phyloP scores from a whole-genome alignment of 2,797 vertebrate species.

The Hirundo rustica region DNA sequence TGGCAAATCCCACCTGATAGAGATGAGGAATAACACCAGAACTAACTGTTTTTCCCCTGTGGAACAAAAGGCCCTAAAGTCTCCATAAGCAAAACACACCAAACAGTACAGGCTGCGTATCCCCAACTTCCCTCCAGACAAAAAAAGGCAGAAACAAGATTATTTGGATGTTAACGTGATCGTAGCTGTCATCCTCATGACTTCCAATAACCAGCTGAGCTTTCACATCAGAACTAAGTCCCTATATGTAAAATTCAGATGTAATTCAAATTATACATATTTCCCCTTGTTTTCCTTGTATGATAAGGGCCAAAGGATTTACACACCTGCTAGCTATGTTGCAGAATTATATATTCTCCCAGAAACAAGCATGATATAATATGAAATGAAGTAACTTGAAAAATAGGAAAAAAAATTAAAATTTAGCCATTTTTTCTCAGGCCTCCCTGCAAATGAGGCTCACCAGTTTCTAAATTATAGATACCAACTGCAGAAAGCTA shows the following conservation, averaged over 20 bases:
- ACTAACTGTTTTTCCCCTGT: background rate
- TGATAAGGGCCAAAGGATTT: background rate
- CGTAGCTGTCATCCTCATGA: background rate
- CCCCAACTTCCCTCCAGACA: background rate
- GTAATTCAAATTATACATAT: background rate
- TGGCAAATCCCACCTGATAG: background rate
- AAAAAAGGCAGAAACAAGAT: background rate
- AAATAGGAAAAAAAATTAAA: background rate
- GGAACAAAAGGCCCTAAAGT: background rate
- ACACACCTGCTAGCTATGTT: background rate
- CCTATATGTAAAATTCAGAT: background rate
- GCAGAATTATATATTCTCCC: background rate
- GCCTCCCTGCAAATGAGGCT: background rate
- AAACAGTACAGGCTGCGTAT: background rate
- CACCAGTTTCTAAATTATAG: background rate
- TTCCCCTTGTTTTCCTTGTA: background rate
- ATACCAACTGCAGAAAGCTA: background rate
- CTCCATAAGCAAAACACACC: background rate
- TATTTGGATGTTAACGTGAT: background rate
- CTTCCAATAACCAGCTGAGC: background rate
- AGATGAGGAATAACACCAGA: background rate
- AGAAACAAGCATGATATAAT: background rate
- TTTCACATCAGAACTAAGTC: background rate
- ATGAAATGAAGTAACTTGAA: background rate
- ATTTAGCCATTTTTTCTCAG: background rate